Base-by-base conservation (phyloP, 2,888 invertebrate genomes). In the Cheilosia pagana region DNA sequence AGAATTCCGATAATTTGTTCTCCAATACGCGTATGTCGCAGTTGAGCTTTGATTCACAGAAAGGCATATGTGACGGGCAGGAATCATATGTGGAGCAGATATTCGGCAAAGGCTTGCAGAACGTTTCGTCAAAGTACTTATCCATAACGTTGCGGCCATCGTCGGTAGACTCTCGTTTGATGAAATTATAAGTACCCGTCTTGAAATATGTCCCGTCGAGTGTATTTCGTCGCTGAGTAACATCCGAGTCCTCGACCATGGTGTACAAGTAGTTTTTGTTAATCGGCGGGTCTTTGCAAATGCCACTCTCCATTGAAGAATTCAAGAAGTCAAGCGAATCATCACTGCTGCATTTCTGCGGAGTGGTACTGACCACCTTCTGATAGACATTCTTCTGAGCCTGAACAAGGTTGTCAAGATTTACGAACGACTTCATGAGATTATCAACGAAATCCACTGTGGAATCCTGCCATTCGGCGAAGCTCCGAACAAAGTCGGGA, bases 391-490 rank as follows among this genome's bases (percentile, higher is more conserved):
- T 90, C 55, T 91, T 91, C 55, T 91, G 92, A 59, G 89, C 90
- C 72, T 91, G 91, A n/a, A 91, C 89, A 68, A 91, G 86, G 19
- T 93, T 92, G 87, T 94, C 94, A 0, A 94, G 92, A 87, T 93
- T 94, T 59, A 94, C 93, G 87, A 94, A 94, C 0, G 94, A 94
- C 88, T 94, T 93, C 65, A 94, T 94, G 77, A 94, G 93, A 88
- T 94, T 93, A 6, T 94, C 93, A 52, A 94, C 90, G 91, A 94
- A 93, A 87, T 93, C 92, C 88, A 93, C 93, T 2, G 94, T 94
- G n/a, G 93, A 92, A 25, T 93, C 93, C 88, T 94, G 94, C 94
- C 94, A 94, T 83, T 93, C 93, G 25, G 93, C 92, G 87, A 94
- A 94, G 86, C 93, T 93, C 85, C 93, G 92, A 85, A 93, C 91